Evolutionary conservation across 2,797 vertebrate genomes (phyloP).

Genomic region (Macroramphosus scolopax): DNA sequence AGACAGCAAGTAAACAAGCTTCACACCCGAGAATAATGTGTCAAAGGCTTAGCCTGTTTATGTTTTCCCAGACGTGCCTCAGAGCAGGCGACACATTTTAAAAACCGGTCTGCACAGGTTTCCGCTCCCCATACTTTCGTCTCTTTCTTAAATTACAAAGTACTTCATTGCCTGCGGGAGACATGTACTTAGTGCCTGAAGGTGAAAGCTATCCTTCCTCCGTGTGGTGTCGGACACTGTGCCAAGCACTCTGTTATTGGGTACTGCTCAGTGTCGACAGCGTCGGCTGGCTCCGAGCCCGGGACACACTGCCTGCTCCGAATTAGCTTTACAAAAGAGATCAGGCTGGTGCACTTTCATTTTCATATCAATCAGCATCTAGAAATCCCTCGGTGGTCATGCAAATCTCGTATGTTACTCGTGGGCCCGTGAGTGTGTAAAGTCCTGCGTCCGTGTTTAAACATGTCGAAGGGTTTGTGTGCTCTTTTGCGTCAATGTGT

Average conservation of each 20-base stretch:
- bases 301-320: slow-evolving; percentile 29
- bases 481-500: slow-evolving; percentile 48
- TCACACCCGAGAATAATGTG: no score
- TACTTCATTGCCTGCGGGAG: slow-evolving; percentile 44
- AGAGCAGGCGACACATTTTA: slow-evolving; percentile 19
- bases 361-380: slow-evolving; percentile 19
- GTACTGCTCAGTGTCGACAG: slow-evolving; percentile 23
- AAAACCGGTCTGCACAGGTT: slow-evolving; percentile 32
- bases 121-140: slow-evolving; percentile 6
- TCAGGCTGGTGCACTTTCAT: no score
- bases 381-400: no score
- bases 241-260: slow-evolving; percentile 46
- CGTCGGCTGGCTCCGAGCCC: slow-evolving; percentile 33
- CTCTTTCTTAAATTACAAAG: slow-evolving; percentile 40
- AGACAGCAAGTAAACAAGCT: slow-evolving; percentile 41
- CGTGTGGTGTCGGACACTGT: slow-evolving; percentile 26
- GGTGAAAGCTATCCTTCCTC: slow-evolving; percentile 51
- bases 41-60: slow-evolving; percentile 18
- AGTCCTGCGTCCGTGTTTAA: slow-evolving; percentile 48
- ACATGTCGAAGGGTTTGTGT: slow-evolving; percentile 57
- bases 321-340: slow-evolving; percentile 30
- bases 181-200: slow-evolving; percentile 41
- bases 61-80: slow-evolving; percentile 7
- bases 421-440: slow-evolving; percentile 37
- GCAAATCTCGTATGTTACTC: slow-evolving; percentile 41